phyloP scores from a whole-genome alignment of 2,113 vertebrate species.

The Phoenicopterus ruber region DNA sequence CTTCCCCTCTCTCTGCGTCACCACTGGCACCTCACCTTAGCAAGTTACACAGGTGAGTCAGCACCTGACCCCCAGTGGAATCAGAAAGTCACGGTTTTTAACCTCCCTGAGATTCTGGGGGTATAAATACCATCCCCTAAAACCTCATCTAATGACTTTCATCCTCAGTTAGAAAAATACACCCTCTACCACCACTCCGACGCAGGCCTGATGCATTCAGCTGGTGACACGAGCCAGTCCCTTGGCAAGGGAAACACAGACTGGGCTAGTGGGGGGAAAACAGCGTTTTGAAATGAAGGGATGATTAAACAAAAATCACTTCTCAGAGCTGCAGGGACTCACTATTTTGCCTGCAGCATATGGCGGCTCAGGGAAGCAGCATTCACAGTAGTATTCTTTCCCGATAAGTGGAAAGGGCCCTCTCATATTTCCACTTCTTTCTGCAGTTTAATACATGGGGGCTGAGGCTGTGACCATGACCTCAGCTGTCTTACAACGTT shows the following conservation, averaged over 20 bases:
- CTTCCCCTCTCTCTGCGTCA: not conserved
- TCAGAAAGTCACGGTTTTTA: not conserved
- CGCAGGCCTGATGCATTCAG: not conserved
- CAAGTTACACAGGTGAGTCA: not conserved
- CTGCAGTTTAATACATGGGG: slow-evolving; percentile 4
- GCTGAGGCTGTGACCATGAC: slow-evolving; percentile 56
- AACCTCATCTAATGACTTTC: not conserved
- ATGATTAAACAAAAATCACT: not conserved
- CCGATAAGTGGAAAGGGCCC: slow-evolving; percentile 31
- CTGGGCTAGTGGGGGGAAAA: not conserved
- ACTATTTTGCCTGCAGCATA: not conserved
- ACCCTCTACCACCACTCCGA: not conserved
- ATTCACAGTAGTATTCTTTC: slow-evolving; percentile 30
- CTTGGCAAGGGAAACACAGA: not conserved
- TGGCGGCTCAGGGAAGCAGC: not conserved
- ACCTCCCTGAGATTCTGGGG: not conserved
- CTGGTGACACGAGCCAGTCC: not conserved
- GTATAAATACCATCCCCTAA: not conserved
- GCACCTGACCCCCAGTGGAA: not conserved
- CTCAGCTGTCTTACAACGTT: slow-evolving; percentile 40
- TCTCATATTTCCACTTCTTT: slow-evolving; percentile 40
- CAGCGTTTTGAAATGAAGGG: not conserved
- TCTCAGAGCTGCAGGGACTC: not conserved
- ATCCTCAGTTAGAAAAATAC: not conserved
- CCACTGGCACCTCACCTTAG: not conserved